Conservation (phyloP, 2,113 vertebrate genomes). For the Chaetodon auriga region DNA sequence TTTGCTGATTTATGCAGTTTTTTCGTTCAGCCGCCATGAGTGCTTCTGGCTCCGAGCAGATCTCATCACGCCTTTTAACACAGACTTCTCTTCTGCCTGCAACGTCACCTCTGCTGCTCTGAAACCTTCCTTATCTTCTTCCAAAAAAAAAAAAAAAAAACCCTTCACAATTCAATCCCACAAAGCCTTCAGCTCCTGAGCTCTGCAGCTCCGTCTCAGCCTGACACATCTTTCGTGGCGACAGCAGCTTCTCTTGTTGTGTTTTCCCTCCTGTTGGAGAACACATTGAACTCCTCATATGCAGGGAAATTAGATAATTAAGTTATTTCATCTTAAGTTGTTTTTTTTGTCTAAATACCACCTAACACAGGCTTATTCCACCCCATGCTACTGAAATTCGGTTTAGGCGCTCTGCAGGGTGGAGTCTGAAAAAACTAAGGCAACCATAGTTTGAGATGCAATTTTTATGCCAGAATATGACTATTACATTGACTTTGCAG, state of each 20-base stretch:
- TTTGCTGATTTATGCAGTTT: constrained; percentile 40
- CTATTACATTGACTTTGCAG: not conserved
- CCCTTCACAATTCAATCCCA: not conserved
- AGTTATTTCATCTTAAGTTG: not conserved
- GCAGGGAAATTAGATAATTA: not conserved
- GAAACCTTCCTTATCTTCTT: constrained; percentile 3
- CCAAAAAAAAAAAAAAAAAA: not conserved
- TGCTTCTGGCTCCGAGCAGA: constrained; percentile 17
- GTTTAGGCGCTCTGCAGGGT: not conserved
- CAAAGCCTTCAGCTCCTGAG: not conserved
- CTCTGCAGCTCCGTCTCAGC: not conserved
- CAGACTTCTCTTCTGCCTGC: constrained; percentile 6
- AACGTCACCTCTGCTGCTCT: not conserved
- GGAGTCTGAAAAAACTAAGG: not conserved
- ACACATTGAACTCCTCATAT: not conserved
- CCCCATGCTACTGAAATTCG: not conserved
- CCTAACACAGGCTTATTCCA: not conserved
- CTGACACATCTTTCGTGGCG: not conserved
- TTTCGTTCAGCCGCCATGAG: constrained; percentile 19
- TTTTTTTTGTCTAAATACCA: not conserved
- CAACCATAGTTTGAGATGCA: not conserved
- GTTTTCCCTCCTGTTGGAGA: not conserved
- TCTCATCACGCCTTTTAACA: not conserved
- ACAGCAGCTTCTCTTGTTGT: not conserved
- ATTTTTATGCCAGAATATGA: not conserved